Conservation (phyloP, 2,797 vertebrate genomes). For the Leontopithecus rosalia region DNA sequence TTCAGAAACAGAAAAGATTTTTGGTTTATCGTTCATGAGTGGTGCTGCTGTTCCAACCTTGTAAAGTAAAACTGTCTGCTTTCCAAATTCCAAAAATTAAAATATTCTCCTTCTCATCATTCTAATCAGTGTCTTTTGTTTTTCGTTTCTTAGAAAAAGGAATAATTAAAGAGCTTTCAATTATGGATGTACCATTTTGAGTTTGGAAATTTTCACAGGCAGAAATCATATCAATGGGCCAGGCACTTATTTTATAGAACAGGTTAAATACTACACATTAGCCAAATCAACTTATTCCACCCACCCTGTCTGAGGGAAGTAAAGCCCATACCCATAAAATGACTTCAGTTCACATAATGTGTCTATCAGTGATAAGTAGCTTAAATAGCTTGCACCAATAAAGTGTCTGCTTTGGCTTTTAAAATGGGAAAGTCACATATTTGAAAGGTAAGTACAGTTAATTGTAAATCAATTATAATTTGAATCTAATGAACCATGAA, state of each 20-base stretch:
- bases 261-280: background rate
- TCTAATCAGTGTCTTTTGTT: background rate
- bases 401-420: constrained; percentile 59
- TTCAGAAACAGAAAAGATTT: background rate
- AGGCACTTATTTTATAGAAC: background rate
- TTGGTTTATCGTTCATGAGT: background rate
- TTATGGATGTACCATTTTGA: background rate
- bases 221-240: background rate
- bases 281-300: background rate
- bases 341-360: background rate
- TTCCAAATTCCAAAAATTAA: too few relatives aligned
- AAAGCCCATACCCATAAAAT: background rate
- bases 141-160: background rate
- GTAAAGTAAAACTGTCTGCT: background rate
- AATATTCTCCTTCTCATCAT: background rate
- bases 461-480: constrained; percentile 61
- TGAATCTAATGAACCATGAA: constrained; percentile 72
- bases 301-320: background rate
- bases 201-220: background rate
- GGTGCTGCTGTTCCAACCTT: background rate
- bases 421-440: constrained; percentile 59
- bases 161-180: background rate
- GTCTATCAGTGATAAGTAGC: background rate
- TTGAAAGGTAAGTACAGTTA: constrained; percentile 61
- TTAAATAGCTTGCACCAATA: constrained; percentile 49